Conservation (phyloP, 2,797 vertebrate species). For the Artibeus lituratus region DNA sequence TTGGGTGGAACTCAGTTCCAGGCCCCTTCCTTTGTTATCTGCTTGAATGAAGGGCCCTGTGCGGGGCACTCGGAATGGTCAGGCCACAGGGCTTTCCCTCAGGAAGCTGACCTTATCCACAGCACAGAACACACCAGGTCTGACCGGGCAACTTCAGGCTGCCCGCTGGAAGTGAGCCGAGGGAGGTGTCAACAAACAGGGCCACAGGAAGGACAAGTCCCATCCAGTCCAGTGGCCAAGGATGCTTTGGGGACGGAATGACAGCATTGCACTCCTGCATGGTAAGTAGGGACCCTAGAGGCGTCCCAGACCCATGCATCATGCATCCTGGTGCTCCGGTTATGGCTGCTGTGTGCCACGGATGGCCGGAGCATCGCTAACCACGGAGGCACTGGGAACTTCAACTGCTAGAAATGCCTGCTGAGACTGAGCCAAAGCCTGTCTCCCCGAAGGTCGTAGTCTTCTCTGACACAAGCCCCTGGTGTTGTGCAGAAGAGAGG, state of each 20-base stretch:
- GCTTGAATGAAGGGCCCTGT: background rate
- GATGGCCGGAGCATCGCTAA: fast-evolving
- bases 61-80: background rate
- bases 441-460: background rate
- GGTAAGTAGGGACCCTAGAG: background rate
- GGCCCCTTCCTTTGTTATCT: background rate
- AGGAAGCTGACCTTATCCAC: background rate
- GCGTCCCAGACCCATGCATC: too few species aligned
- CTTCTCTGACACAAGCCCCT: background rate
- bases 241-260: background rate
- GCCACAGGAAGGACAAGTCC: background rate
- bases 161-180: background rate
- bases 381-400: background rate
- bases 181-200: background rate
- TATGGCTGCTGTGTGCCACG: background rate
- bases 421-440: background rate
- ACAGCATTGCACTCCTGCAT: background rate
- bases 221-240: background rate
- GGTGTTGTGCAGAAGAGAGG: background rate
- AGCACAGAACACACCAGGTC: background rate
- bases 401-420: background rate
- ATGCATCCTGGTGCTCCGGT: background rate
- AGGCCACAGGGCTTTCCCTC: background rate
- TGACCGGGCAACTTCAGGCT: background rate
- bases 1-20: background rate